phyloP scores from a whole-genome alignment of 2,797 vertebrate genomes.

The Acanthopagrus latus region DNA sequence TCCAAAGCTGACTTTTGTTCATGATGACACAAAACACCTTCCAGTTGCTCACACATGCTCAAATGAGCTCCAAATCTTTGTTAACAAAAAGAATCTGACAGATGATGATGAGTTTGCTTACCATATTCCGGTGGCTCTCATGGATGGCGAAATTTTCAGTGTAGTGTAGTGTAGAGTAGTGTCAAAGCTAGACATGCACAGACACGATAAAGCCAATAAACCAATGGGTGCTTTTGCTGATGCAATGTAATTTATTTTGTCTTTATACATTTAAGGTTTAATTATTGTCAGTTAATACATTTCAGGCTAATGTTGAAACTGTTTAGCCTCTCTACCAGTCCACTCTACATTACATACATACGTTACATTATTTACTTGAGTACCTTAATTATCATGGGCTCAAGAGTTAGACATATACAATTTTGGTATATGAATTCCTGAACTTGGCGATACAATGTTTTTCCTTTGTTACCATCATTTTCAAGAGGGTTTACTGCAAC shows the following conservation, averaged over 20 bases:
- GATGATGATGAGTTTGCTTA: constrained; percentile 42
- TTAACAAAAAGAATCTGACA: constrained; percentile 33
- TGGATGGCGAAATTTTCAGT: constrained; percentile 53
- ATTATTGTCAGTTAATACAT: too few species aligned
- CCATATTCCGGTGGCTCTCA: constrained; percentile 36
- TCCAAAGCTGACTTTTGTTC: constrained; percentile 44
- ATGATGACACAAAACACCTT: constrained; percentile 42
- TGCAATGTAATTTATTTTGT: too few species aligned
- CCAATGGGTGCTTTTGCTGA: too few species aligned
- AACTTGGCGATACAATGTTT: constrained; percentile 41
- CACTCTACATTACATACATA: too few species aligned
- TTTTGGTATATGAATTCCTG: constrained; percentile 42
- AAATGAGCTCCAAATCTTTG: constrained; percentile 45
- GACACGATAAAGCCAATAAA: too few species aligned
- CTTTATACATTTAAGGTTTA: too few species aligned
- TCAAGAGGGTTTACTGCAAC: constrained; percentile 39
- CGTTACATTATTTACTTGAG: too few species aligned
- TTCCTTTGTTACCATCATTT: constrained; percentile 41
- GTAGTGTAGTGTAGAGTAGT: too few species aligned
- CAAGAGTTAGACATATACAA: constrained; percentile 14
- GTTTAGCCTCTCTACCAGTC: too few species aligned
- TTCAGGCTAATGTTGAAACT: too few species aligned
- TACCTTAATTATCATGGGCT: background rate
- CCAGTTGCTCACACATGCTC: constrained; percentile 44
- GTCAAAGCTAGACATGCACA: too few species aligned